Evolutionary conservation across 2,113 vertebrate genomes (phyloP), one percentile per base, ranked within the genome.

Genomic region (Upupa epops): DNA sequence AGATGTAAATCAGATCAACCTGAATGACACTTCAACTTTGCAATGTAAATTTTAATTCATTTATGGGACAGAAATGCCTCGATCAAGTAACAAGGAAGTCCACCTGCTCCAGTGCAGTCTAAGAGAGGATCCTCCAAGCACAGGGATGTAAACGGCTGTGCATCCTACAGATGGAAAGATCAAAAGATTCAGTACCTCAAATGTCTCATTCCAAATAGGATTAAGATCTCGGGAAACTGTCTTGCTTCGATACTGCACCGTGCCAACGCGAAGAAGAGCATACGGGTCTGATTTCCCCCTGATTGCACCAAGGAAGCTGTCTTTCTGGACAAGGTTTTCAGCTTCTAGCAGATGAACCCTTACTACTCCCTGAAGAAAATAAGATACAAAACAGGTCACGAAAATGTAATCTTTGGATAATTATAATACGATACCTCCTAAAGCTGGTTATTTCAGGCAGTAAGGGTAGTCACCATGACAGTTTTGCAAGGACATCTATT

Each of bases 281-380:
- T 99, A 99, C 0, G 99, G 99, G 90, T 99, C 99, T 8, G 99
- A 99, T 91, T 99, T 99, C 37, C 99, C 99, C 82, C 98, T 98
- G 42, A 99, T 97, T 12, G 99, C 95, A 31, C 99, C 99, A 96
- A 99, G 98, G 91, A 98, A 98, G 24, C 95, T 98, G 88, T 99
- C 99, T 87, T 98, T 99, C 34, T 98, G 97, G 56, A 98, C 94
- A 82, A 99, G 98, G 78, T 99, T 96, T 91, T 97, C 97, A 12
- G 98, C 99, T 91, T 98, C 98, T 85, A 98, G 37, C 59, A 99
- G 78, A 93, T 98, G 96, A 71, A 99, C 98, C 88, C 99, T 97
- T 92, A 99, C 97, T 60, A 99, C 98, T 12, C 99, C 99, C 99
- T 99, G 93, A 15, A 90, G 94, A 92, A 94, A 65, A 88, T 8